phyloP scores from a whole-genome alignment of 2,797 vertebrate genomes.

The Denticeps clupeoides region DNA sequence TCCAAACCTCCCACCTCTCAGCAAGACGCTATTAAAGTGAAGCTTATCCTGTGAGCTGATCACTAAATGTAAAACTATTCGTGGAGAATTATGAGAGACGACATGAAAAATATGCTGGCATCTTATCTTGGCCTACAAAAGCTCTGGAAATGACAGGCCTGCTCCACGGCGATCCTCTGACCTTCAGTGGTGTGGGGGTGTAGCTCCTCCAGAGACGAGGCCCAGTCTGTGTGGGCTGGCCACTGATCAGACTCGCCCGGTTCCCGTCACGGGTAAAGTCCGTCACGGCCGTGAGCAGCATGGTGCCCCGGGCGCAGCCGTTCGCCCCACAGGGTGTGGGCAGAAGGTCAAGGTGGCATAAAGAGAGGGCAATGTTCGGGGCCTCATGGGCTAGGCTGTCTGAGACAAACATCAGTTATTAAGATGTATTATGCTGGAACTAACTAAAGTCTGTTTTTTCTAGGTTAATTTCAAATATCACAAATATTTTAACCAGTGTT shows the following conservation, averaged over 20 bases:
- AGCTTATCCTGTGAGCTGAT: no score
- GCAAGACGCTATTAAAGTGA: no score
- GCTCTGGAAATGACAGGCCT: no score
- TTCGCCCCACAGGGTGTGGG: constrained; percentile 32
- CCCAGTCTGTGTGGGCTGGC: constrained; percentile 10
- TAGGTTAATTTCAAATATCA: no score
- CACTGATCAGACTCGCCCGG: constrained; percentile 41
- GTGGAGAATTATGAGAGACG: no score
- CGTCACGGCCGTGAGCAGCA: constrained; percentile 56
- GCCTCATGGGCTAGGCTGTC: constrained; percentile 40
- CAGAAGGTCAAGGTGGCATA: constrained; percentile 56
- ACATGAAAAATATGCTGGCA: no score
- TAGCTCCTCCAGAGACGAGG: constrained; percentile 60
- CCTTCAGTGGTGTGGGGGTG: constrained; percentile 49
- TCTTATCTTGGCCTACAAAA: no score
- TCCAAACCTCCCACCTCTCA: no score
- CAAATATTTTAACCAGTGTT: no score
- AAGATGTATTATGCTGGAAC: neutral
- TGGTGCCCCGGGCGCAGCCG: constrained; percentile 43
- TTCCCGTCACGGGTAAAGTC: constrained; percentile 60
- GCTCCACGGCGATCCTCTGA: no score
- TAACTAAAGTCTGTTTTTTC: neutral
- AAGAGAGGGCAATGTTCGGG: constrained; percentile 53
- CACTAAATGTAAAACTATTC: no score
- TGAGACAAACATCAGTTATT: constrained; percentile 27